These are phyloP conservation scores for Diadophis punctatus DNA, from an alignment of 2,113 vertebrate genomes.

Conservation along the genomic window DNA sequence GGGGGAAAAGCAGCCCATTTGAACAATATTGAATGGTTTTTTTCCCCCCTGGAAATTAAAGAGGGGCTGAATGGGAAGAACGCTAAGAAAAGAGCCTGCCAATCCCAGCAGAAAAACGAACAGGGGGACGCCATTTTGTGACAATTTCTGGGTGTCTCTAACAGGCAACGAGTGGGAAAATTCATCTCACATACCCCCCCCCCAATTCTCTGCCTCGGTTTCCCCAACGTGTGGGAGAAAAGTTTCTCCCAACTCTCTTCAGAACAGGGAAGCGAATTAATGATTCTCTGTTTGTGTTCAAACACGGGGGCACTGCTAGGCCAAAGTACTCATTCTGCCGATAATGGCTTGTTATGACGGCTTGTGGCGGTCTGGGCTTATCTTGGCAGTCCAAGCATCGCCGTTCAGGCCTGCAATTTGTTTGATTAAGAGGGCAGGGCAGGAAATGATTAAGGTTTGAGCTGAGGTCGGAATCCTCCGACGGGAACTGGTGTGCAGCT, in stretches of 20 bases:
- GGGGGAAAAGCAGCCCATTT: too few relatives aligned
- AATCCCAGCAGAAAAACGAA: background rate
- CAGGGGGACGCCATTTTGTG: too few relatives aligned
- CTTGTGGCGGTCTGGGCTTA: background rate
- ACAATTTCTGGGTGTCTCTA: background rate
- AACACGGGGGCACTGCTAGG: background rate
- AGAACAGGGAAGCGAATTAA: background rate
- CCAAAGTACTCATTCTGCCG: conserved; percentile 41
- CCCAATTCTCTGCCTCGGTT: background rate
- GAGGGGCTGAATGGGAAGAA: background rate
- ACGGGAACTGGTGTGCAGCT: background rate
- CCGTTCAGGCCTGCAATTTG: too few relatives aligned
- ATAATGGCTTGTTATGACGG: background rate
- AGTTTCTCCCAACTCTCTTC: background rate
- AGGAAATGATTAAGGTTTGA: conserved; percentile 43
- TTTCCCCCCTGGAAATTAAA: background rate
- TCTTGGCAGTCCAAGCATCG: background rate
- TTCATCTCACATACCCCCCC: too few relatives aligned
- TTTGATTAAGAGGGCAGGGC: background rate
- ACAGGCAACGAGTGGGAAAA: background rate
- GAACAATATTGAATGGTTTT: background rate
- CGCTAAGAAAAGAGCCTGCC: background rate
- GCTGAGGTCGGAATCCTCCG: background rate
- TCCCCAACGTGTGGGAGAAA: background rate
- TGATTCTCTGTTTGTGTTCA: background rate